Base-by-base conservation (phyloP, 2,113 vertebrate genomes). In the Grus americana region DNA sequence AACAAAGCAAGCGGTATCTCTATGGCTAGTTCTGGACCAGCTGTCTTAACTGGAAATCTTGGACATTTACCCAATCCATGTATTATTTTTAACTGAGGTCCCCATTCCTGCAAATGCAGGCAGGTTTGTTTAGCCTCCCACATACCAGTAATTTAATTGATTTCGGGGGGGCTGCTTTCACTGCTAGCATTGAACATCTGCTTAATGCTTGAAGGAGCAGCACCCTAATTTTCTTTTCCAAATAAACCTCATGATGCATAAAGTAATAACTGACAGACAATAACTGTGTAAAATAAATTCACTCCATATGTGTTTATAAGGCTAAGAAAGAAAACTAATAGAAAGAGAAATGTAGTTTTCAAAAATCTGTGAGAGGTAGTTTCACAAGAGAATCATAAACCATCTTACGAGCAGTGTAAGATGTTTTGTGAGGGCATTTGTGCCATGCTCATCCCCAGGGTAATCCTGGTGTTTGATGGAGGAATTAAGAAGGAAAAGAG, bases 201-300 rank as follows among this genome's bases (percentile, higher is more conserved):
- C 84, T 91, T 70, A 50, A 47, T 73, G 63, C 71, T 76, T 88
- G 73, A 82, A 96, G 86, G 62, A 92, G 78, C 78, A 93, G 94
- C 84, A 92, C 86, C 94, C 89, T 79, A 16, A 96, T 85, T 95
- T 85, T 90, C 82, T 87, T 80, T 68, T 85, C 91, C 92, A 96
- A 96, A 93, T 85, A 81, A 97, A 90, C 66, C n/a, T 73, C 54
- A 15, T 79, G 94, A 76, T 0, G 0, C 89, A 76, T n/a, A 55
- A 85, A 95, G 78, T 42, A 86, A 80, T 79, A 95, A 76, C 62
- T 91, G 91, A 42, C 89, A 95, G 91, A 91, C 66, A 92, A 85
- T 76, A 92, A 78, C 58, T 50, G n/a, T 68, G 57, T 29, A 70
- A 97, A 89, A 93, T 89, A 68, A 91, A 95, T 91, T 76, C 22